Evolutionary conservation across 2,113 vertebrate genomes (phyloP), one percentile per base, ranked within the genome.

Genomic region (Hucho hucho): DNA sequence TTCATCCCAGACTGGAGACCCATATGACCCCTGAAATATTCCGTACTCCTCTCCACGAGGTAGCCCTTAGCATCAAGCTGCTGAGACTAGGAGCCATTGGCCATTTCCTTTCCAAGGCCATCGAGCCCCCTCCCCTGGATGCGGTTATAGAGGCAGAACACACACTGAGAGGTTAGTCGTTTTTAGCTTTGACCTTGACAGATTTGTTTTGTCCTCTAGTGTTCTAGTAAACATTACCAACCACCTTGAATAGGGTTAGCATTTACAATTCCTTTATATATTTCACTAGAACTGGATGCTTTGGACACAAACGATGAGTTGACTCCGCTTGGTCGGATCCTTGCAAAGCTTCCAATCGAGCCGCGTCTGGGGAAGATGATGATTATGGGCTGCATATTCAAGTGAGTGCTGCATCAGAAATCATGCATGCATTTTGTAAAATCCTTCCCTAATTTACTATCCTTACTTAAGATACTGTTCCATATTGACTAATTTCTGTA

Each of bases 11-110:
- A 59, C 92, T 99, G 12, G 97, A 98, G 84, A 95, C 94, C 37
- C 97, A 98, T 76, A 96, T 98, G 96, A 98, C 96, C 0, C 95
- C 98, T 0, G 97, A 99, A 86, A 98, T 98, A 91, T 99, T 99
- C 81, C 93, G 97, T 75, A 99, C 97, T 0, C 97, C 96, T 0
- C 91, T 99, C 14, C 96, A 98, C 5, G 98, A 98, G 82, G 94
- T 99, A 3, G 95, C 97, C 13, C 87, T 98, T 77, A 98, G 97
- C 88, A 98, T 98, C 91, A 98, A 99, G 69, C 92, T 98, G 70
- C 91, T 99, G 75, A 86, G 96, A 0, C 91, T 98, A 6, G 97
- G 97, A 2, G 95, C 90, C 68, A 98, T 98, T 2, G 96, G 97
- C 0, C 95, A 97, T 0, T 98, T 99, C 73, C 82, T 99, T 86